phyloP scores from a whole-genome alignment of 2,888 invertebrate genomes.

The Athrips mouffetella region DNA sequence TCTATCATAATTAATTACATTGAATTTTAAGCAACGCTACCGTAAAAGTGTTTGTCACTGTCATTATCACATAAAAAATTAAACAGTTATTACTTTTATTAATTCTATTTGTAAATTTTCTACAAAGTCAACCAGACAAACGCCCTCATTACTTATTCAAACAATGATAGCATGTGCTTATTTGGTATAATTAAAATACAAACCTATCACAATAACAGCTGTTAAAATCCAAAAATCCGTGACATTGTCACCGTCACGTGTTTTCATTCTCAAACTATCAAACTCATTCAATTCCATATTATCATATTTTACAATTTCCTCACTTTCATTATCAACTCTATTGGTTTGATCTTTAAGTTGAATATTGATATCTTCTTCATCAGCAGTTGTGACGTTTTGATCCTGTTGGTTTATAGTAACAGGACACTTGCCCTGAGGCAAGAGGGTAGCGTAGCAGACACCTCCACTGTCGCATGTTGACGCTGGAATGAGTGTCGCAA shows the following conservation, averaged over 20 bases:
- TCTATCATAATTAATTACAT: too few species aligned
- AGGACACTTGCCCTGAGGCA: conserved; percentile 26
- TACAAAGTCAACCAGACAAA: too few species aligned
- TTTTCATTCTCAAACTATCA: conserved; percentile 26
- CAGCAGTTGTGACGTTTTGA: conserved; percentile 15
- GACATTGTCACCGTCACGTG: conserved; percentile 29
- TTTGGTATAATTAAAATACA: conserved; percentile 1
- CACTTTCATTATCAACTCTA: conserved; percentile 15
- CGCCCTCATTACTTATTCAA: background rate
- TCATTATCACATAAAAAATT: too few species aligned
- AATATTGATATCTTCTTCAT: conserved; percentile 12
- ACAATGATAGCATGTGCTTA: background rate
- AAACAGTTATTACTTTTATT: too few species aligned
- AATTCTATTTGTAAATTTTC: too few species aligned
- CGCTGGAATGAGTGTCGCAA: conserved; percentile 27
- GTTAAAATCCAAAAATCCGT: conserved; percentile 27
- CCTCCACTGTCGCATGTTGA: conserved; percentile 20
- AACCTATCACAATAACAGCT: conserved; percentile 19
- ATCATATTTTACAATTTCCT: conserved; percentile 9
- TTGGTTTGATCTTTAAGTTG: conserved; percentile 5
- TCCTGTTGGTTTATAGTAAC: conserved; percentile 20
- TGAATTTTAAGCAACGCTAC: too few species aligned
- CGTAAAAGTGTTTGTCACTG: too few species aligned
- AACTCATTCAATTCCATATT: conserved; percentile 8
- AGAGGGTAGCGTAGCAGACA: conserved; percentile 22